Evolutionary conservation across 2,888 invertebrate species (phyloP), one percentile per base, ranked within the genome.

Genomic region (Plebejus argus): DNA sequence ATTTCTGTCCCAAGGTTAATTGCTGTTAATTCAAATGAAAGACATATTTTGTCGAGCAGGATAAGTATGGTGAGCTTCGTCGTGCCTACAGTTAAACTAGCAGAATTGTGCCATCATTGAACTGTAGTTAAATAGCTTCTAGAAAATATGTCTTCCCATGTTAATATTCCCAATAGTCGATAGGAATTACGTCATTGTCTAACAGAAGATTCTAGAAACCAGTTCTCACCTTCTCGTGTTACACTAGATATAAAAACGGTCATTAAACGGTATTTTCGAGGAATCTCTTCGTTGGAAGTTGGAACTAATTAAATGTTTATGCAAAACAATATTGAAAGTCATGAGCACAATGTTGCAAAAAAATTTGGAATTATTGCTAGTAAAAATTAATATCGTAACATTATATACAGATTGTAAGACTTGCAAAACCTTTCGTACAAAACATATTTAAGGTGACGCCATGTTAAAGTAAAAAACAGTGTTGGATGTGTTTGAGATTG

Each of bases 211-310:
- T 66, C 66, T 28, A 33, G 23, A 49, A 74, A 74, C 74, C 49
- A 28, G 74, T 74, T 49, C 23, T 23, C n/a, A 49, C 45, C 74
- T 45, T 18, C 74, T 53, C 28, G 49, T 49, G 74, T 74, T 74
- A 74, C 74, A 74, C 74, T 20, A 74, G 74, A 72, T 72, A 6
- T 49, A 74, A 49, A 28, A 74, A 18, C 23, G 23, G 12, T 45
- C 28, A 15, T 28, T 53, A 49, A 74, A 72, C 23, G 20, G 23
- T 53, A 74, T 74, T 49, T 53, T 23, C 7, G 74, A 53, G 12
- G 20, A 53, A 74, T 74, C 53, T 53, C 18, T 15, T 15, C 49
- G 28, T 23, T 53, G 1, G 28, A 20, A 12, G 15, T 12, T 28
- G 2, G 15, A 18, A 23, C 15, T 74, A 49, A 74, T 74, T 23